Evolutionary conservation across 2,113 vertebrate species (phyloP).

Genomic region (Sander lucioperca): DNA sequence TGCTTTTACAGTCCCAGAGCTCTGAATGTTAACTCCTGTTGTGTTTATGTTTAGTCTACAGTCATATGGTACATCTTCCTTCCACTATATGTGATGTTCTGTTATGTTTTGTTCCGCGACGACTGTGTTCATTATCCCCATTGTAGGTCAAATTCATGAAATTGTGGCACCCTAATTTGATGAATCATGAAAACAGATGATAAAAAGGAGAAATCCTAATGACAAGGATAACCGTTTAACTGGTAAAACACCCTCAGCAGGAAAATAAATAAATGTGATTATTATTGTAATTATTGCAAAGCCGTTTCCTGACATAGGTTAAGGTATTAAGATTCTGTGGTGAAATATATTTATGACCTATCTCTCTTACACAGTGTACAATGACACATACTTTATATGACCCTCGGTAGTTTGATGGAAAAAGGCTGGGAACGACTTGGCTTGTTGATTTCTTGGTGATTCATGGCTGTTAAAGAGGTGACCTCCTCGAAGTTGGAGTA

Average conservation of each 20-base stretch:
- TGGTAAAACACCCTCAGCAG: slow-evolving; percentile 3
- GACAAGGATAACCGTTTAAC: slow-evolving; percentile 20
- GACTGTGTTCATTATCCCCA: slow-evolving; percentile 4
- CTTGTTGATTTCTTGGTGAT: slow-evolving; percentile 66
- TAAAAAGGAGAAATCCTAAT: not conserved
- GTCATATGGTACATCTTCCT: slow-evolving; percentile 35
- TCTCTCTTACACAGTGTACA: slow-evolving; percentile 30
- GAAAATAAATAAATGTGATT: slow-evolving; percentile 4
- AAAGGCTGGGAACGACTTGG: slow-evolving; percentile 50
- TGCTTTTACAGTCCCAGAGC: slow-evolving; percentile 22
- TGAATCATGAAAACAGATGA: slow-evolving; percentile 3
- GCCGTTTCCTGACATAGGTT: slow-evolving; percentile 41
- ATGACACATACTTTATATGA: slow-evolving; percentile 59
- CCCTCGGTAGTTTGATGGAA: slow-evolving; percentile 52
- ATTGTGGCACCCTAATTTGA: not conserved
- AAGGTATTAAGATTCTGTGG: slow-evolving; percentile 23
- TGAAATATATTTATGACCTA: slow-evolving; percentile 46
- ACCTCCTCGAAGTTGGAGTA: slow-evolving; percentile 54
- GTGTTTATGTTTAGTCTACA: slow-evolving; percentile 71
- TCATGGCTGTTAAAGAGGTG: slow-evolving; percentile 63
- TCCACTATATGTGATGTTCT: slow-evolving; percentile 21
- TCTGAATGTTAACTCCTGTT: slow-evolving; percentile 53
- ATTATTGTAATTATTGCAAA: slow-evolving; percentile 51
- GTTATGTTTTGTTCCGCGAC: slow-evolving; percentile 6
- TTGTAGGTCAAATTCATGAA: slow-evolving; percentile 24